Evolutionary conservation across 64 coral and sea anemone species (phyloP).

Genomic region (Cladopsammia gracilis): DNA sequence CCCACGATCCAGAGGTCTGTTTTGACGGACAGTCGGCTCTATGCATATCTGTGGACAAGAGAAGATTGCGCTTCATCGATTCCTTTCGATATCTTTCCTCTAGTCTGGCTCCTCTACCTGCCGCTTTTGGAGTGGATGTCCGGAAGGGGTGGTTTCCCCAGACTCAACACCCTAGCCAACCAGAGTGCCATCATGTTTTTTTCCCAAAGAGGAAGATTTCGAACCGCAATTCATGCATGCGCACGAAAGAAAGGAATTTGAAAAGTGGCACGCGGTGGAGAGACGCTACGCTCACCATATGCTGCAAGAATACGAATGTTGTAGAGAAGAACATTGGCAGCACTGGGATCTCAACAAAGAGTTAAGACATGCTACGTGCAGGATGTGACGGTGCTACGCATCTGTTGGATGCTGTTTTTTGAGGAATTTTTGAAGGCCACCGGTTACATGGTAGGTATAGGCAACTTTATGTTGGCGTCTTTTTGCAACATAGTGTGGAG

Average conservation of each 20-base stretch:
- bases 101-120: neutral
- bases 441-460: neutral
- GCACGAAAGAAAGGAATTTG: neutral
- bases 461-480: neutral
- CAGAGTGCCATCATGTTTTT: neutral
- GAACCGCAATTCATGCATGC: neutral
- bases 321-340: neutral
- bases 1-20: neutral
- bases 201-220: neutral
- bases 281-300: too few species aligned
- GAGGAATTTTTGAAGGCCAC: neutral
- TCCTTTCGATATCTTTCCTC: neutral
- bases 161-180: neutral
- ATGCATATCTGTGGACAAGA: neutral
- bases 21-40: neutral
- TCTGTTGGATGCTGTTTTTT: neutral
- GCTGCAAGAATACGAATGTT: too few species aligned
- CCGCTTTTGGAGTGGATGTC: neutral
- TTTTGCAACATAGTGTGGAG: neutral
- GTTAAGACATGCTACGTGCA: neutral
- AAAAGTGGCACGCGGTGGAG: neutral
- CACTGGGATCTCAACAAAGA: neutral
- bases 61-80: neutral
- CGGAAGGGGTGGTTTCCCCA: neutral
- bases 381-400: neutral